Evolutionary conservation across 2,113 vertebrate genomes (phyloP).

Genomic region (Heterocephalus glaber): DNA sequence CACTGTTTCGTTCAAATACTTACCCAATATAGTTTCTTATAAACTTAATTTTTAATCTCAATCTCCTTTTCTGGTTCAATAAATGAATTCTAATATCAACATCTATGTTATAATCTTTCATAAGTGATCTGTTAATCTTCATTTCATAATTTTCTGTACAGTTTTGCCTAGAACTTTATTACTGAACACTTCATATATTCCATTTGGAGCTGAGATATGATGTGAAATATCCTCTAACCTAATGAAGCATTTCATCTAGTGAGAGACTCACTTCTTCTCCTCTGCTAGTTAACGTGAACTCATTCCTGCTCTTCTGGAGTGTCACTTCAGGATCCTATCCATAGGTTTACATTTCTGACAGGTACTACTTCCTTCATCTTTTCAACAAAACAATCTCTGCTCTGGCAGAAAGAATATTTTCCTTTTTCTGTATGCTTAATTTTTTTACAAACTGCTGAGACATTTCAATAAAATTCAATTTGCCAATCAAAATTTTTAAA

Average conservation of each 20-base stretch:
- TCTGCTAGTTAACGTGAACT: background rate
- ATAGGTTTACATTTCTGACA: background rate
- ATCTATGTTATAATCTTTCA: background rate
- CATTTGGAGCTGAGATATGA: background rate
- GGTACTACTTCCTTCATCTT: background rate
- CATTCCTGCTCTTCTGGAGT: background rate
- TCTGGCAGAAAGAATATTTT: constrained; percentile 31
- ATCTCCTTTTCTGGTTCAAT: background rate
- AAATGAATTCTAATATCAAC: background rate
- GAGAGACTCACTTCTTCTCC: background rate
- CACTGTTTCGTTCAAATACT: background rate
- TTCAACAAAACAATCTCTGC: background rate
- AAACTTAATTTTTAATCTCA: background rate
- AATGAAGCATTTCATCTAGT: background rate
- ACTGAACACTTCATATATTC: background rate
- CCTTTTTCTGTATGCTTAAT: background rate
- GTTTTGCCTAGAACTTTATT: background rate
- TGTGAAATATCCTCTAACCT: background rate
- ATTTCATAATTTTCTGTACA: constrained; percentile 7
- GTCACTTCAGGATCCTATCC: background rate
- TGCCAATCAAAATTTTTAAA: background rate
- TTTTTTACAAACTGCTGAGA: constrained; percentile 21
- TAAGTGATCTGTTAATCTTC: background rate
- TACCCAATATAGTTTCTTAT: background rate
- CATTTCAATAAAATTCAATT: constrained; percentile 36